Conservation (phyloP, 2,888 invertebrate genomes). For the Cetonia aurata region DNA sequence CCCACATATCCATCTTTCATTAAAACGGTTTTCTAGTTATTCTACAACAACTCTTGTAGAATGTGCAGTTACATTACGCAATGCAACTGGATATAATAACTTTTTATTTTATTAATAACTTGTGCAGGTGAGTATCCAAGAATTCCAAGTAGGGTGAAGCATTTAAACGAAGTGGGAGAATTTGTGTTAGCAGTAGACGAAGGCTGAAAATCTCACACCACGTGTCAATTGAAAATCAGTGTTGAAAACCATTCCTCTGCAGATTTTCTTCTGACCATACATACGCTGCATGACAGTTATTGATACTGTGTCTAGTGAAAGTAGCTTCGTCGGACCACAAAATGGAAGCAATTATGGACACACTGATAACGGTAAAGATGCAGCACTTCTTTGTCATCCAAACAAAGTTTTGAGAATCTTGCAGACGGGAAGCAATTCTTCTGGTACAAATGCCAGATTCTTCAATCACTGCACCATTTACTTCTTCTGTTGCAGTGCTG, state of each 20-base stretch:
- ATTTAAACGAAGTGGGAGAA: neutral
- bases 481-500: neutral
- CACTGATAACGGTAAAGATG: neutral
- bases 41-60: neutral
- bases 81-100: neutral
- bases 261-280: too few species aligned
- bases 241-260: too few species aligned
- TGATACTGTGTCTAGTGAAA: neutral
- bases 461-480: neutral
- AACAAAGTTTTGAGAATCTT: neutral
- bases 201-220: neutral
- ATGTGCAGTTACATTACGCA: neutral
- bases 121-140: neutral
- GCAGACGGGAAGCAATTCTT: neutral
- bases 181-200: neutral
- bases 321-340: slow-evolving; percentile 4
- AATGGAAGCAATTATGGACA: slow-evolving; percentile 1
- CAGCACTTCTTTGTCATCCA: neutral
- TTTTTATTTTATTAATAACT: slow-evolving; percentile 4
- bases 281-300: neutral
- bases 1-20: too few species aligned
- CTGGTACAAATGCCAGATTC: neutral
- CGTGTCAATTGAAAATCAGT: neutral
- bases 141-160: neutral
- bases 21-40: neutral